phyloP scores from a whole-genome alignment of 1,140 invertebrate genomes.

The Drosophila lowei region DNA sequence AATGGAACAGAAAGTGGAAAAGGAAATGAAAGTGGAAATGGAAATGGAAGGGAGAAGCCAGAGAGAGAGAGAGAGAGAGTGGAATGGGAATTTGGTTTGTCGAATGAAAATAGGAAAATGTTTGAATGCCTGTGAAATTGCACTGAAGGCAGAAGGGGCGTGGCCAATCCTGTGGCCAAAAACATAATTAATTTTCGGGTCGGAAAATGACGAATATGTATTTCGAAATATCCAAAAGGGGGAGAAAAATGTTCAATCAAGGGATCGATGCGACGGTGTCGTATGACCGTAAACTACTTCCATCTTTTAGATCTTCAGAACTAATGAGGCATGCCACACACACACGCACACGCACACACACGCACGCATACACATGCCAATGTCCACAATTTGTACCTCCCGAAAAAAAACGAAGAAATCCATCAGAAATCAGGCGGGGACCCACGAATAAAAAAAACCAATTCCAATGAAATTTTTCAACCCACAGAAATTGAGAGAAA shows the following conservation, averaged over 20 bases:
- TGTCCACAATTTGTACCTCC: slow-evolving; percentile 69
- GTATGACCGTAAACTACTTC: slow-evolving; percentile 6
- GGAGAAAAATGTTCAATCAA: too few species aligned
- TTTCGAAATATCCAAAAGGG: slow-evolving; percentile 1
- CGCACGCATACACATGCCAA: slow-evolving; percentile 23
- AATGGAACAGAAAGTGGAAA: slow-evolving; percentile 1
- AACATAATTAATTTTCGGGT: background rate
- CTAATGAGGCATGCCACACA: slow-evolving; percentile 62
- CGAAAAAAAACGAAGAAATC: slow-evolving; percentile 58
- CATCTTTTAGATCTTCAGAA: slow-evolving; percentile 35
- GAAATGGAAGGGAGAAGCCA: slow-evolving; percentile 1
- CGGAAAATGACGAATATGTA: background rate
- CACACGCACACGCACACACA: slow-evolving; percentile 20
- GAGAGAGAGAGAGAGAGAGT: background rate
- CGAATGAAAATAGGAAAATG: slow-evolving; percentile 1
- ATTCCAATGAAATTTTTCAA: slow-evolving; percentile 81
- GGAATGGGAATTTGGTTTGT: background rate
- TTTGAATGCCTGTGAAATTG: too few species aligned
- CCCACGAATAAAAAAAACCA: slow-evolving; percentile 72
- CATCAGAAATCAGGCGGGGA: slow-evolving; percentile 55
- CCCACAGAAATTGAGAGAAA: slow-evolving; percentile 65
- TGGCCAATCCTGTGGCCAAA: background rate
- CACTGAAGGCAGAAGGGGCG: background rate
- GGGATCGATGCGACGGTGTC: background rate
- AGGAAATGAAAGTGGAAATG: slow-evolving; percentile 14